A percentile compares a stretch with the other conserved stretches of the same genome.
Evolutionary conservation across 2,797 vertebrate genomes (phyloP).

Genomic region (Meda fulgida): DNA sequence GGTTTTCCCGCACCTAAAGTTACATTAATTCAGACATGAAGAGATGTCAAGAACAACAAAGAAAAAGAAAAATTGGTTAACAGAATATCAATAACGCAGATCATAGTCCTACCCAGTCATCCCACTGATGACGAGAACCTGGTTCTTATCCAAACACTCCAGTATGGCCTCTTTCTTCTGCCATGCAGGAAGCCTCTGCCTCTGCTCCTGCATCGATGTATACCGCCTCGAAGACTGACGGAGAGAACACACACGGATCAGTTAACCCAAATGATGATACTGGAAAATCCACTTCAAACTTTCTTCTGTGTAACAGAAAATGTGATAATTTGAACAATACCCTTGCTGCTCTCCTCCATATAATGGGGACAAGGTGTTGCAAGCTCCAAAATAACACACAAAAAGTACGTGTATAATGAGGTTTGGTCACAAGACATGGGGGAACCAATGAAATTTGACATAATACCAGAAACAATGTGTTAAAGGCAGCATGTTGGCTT

Average conservation of each 20-base stretch:
- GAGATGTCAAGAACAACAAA: neutral
- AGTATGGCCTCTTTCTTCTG: constrained; percentile 87
- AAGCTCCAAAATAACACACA: neutral
- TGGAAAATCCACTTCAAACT: neutral
- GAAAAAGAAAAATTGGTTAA: neutral
- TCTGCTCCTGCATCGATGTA: constrained; percentile 88
- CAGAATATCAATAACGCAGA: neutral
- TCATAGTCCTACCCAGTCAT: constrained; percentile 91
- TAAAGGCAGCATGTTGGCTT: neutral
- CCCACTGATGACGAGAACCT: constrained; percentile 95
- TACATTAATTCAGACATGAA: neutral
- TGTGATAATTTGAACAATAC: neutral
- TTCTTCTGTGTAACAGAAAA: constrained; percentile 4
- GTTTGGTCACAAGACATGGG: neutral
- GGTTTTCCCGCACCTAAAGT: constrained; percentile 92
- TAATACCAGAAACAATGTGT: neutral
- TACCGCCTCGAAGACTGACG: constrained; percentile 86
- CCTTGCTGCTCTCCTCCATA: neutral
- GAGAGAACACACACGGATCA: constrained; percentile 11
- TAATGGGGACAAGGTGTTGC: neutral
- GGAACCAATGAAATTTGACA: neutral
- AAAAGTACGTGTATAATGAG: neutral
- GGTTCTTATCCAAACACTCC: constrained; percentile 79
- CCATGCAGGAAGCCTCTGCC: constrained; percentile 93
- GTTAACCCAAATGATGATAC: neutral